Evolutionary conservation across 1,140 invertebrate species (phyloP), one percentile per base, ranked within the genome.

Genomic region (Monomorium pharaonis): DNA sequence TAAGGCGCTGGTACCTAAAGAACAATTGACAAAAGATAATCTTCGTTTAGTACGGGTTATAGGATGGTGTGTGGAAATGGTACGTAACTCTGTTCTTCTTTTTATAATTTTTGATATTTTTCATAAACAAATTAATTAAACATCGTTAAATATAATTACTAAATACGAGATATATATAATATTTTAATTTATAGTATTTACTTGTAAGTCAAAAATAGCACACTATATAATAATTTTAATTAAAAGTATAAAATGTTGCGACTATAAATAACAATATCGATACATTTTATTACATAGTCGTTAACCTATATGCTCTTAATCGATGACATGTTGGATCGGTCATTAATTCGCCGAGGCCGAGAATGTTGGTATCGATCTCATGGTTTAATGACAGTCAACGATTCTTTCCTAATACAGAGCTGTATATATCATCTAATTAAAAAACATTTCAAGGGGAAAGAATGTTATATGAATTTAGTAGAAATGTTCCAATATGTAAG

Each of bases 31-130:
- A 2, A 96, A 97, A 0, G 98, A 98, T 89, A 98, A 98, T 90
- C 93, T 98, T 44, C 96, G 97, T 90, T 92, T 97, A 33, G 97
- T 98, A 0, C 97, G 98, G 87, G 97, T 99, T 85, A 95, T 99
- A 90, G 98, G 98, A 81, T 99, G 98, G 99, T 99, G 98, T 94
- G 96, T 98, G 67, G 98, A 99, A 97, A 96, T 99, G 97, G 98
- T 99, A 95, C 95, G 96, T 95, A 90, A 65, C 47, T 62, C 72
- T 77, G 60, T 33, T 24, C n/a, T 49, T 0, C 21, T 86, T 9
- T 63, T 51, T 49, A 33, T 3, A 33, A 33, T 5, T 77, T 75
- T 3, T 56, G 12, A 54, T 0, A 75, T 18, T 3, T 30, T 24
- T 24, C 1, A 16, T 37, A 24, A 14, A 33, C 3, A 0, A 54